phyloP scores from a whole-genome alignment of 1,140 invertebrate genomes.

The Psilanteris sp. region DNA sequence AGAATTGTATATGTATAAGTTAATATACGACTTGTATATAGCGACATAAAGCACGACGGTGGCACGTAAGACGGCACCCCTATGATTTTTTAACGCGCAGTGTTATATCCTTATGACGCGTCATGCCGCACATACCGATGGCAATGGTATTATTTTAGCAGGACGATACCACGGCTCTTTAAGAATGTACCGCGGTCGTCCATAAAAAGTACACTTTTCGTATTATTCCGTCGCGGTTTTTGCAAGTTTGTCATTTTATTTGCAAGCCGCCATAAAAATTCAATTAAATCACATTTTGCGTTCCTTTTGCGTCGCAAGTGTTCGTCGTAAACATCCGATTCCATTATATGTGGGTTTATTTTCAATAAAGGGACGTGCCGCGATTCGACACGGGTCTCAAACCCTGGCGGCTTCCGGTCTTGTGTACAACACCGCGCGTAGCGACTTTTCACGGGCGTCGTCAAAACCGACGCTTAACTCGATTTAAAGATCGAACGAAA shows the following conservation, averaged over 20 bases:
- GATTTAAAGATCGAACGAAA: constrained; percentile 75
- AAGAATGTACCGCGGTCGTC: constrained; percentile 69
- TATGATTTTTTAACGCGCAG: constrained; percentile 64
- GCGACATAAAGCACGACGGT: constrained; percentile 26
- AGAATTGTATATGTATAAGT: constrained; percentile 12
- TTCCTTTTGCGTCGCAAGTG: constrained; percentile 14
- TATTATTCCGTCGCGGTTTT: constrained; percentile 25
- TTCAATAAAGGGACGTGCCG: constrained; percentile 65
- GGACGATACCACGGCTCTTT: constrained; percentile 66
- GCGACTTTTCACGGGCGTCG: constrained; percentile 76
- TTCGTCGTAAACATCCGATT: constrained; percentile 31
- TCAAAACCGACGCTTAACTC: constrained; percentile 77
- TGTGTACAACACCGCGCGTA: constrained; percentile 67
- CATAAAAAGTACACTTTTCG: constrained; percentile 43
- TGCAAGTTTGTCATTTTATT: constrained; percentile 41
- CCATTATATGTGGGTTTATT: constrained; percentile 43
- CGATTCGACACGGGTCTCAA: constrained; percentile 72
- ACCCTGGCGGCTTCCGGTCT: constrained; percentile 34
- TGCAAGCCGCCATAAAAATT: constrained; percentile 15
- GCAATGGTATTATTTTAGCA: constrained; percentile 70
- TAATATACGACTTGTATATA: constrained; percentile 30
- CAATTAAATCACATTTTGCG: constrained; percentile 23
- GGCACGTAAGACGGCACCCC: constrained; percentile 28
- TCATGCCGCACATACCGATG: constrained; percentile 46
- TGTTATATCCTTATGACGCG: constrained; percentile 68